Evolutionary conservation across 2,888 invertebrate species (phyloP).

Genomic region (Drosophila yooni): DNA sequence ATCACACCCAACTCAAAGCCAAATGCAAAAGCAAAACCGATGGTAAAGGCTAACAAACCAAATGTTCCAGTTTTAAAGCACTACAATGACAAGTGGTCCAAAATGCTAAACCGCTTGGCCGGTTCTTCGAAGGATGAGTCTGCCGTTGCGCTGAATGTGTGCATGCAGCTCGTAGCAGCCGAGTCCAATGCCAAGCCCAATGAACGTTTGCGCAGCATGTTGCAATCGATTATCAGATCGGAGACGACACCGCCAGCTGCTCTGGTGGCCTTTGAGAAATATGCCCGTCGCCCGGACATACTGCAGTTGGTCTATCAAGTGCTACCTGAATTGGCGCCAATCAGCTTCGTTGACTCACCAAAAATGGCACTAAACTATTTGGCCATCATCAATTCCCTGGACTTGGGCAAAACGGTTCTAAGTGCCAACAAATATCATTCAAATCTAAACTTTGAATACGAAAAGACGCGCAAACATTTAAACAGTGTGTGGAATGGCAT

Average conservation of each 20-base stretch:
- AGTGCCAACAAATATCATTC: conserved; percentile 79
- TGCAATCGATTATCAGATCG: conserved; percentile 88
- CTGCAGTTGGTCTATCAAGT: conserved; percentile 90
- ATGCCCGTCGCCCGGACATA: conserved; percentile 90
- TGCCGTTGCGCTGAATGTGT: conserved; percentile 89
- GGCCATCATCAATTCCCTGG: conserved; percentile 87
- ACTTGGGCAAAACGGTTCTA: conserved; percentile 82
- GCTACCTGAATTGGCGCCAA: conserved; percentile 87
- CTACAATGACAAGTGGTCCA: conserved; percentile 88
- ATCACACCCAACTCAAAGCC: neutral
- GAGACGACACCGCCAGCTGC: conserved; percentile 87
- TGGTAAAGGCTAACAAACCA: neutral
- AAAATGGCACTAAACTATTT: conserved; percentile 88
- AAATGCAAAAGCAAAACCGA: neutral
- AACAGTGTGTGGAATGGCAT: conserved; percentile 90
- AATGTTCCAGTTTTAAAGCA: conserved; percentile 84
- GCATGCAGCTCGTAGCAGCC: conserved; percentile 90
- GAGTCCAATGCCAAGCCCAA: conserved; percentile 87
- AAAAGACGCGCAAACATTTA: conserved; percentile 87
- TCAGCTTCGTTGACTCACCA: conserved; percentile 85
- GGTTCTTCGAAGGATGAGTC: conserved; percentile 69
- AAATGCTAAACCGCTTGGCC: conserved; percentile 84
- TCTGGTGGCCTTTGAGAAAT: conserved; percentile 90
- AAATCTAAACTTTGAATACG: conserved; percentile 85
- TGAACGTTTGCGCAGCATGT: conserved; percentile 88